Conservation (phyloP, 2,888 invertebrate genomes). For the Napeogenes sylphis region DNA sequence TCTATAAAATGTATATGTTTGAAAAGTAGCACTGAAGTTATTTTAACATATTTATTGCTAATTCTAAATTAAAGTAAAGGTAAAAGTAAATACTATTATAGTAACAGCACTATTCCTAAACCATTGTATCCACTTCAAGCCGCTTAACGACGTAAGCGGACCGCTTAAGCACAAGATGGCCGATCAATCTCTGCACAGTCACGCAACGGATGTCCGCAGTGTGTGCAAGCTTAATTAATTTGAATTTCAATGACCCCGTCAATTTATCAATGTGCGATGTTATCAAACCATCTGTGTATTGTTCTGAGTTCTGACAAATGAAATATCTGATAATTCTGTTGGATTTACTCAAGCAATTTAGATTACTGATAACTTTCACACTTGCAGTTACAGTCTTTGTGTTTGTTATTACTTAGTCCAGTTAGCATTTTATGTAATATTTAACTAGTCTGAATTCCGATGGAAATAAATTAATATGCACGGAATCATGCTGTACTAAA, state of each 20-base stretch:
- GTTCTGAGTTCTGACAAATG: neutral
- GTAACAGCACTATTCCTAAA: neutral
- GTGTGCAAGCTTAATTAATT: slow-evolving; percentile 16
- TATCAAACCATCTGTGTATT: slow-evolving; percentile 1
- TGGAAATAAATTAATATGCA: neutral
- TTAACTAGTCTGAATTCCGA: neutral
- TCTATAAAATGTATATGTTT: too few relatives aligned
- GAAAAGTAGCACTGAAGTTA: too few relatives aligned
- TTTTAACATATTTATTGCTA: too few relatives aligned
- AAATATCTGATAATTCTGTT: neutral
- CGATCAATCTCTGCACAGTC: slow-evolving; percentile 18
- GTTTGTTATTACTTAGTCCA: too few relatives aligned
- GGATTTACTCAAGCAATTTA: neutral
- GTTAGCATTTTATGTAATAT: too few relatives aligned
- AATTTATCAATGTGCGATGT: neutral
- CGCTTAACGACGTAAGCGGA: slow-evolving; percentile 6
- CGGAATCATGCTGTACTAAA: neutral
- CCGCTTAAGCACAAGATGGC: slow-evolving; percentile 11
- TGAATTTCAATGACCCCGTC: slow-evolving; percentile 18
- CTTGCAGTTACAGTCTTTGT: too few relatives aligned
- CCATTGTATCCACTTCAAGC: neutral
- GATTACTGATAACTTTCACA: neutral
- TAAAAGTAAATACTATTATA: neutral
- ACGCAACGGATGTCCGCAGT: slow-evolving; percentile 18
- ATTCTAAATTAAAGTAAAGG: too few relatives aligned